These are phyloP conservation scores for Mormyrus lacerda DNA, from an alignment of 2,113 vertebrate genomes.

Conservation along the genomic window DNA sequence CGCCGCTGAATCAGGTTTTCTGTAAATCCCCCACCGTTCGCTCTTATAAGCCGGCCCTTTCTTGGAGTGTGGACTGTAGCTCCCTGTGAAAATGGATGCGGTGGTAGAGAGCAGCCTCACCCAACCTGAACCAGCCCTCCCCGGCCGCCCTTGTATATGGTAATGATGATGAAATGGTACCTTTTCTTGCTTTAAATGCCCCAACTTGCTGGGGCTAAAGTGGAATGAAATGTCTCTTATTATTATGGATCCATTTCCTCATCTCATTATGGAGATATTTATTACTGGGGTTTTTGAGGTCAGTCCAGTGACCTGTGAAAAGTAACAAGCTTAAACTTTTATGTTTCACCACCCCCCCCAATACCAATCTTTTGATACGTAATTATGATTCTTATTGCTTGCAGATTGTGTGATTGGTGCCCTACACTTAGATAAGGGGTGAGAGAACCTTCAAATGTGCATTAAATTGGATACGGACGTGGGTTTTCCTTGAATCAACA, in stretches of 20 bases:
- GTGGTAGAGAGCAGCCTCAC: conserved; percentile 26
- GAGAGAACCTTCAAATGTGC: background rate
- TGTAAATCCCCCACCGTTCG: conserved; percentile 4
- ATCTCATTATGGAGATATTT: conserved; percentile 36
- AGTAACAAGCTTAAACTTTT: conserved; percentile 18
- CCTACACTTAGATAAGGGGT: background rate
- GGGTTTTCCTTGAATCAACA: background rate
- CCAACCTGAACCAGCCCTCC: conserved; percentile 26
- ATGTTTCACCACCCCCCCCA: background rate
- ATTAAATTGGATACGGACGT: background rate
- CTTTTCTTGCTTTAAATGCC: conserved; percentile 26
- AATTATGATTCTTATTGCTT: conserved; percentile 6
- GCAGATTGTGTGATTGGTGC: conserved; percentile 1
- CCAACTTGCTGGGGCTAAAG: conserved; percentile 33
- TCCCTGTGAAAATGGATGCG: conserved; percentile 6
- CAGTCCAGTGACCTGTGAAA: conserved; percentile 35
- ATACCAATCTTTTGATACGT: conserved; percentile 2
- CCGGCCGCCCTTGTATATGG: conserved; percentile 37
- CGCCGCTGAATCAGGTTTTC: conserved; percentile 32
- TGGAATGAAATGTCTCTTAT: conserved; percentile 29
- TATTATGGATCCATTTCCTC: conserved; percentile 38
- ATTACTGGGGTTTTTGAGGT: conserved; percentile 32
- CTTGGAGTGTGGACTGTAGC: conserved; percentile 19
- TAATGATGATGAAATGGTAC: conserved; percentile 52
- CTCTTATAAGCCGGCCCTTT: conserved; percentile 12